Percentiles rank a stretch among this genome's conserved stretches.
Conservation (phyloP, 1,140 invertebrate genomes). For the Nomia melanderi region DNA sequence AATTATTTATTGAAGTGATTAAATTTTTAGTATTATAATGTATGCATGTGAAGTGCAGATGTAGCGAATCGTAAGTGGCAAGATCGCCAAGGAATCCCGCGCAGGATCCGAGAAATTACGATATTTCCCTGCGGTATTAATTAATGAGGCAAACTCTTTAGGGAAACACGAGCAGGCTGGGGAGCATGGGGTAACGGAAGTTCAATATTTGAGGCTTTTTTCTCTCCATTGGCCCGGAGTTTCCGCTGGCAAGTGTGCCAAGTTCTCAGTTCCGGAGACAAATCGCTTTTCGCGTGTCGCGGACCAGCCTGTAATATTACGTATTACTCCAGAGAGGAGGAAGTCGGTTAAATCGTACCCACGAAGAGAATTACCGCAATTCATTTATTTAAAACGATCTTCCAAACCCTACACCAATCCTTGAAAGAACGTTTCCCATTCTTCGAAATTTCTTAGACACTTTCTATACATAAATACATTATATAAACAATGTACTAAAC, state of each 20-base stretch:
- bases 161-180: conserved; percentile 27
- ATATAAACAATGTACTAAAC: no score
- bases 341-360: not conserved
- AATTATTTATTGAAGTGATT: no score
- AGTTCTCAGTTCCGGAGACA: conserved; percentile 24
- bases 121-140: conserved; percentile 50
- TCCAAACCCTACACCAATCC: not conserved
- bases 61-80: not conserved
- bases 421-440: no score
- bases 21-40: no score
- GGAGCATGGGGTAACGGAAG: conserved; percentile 33
- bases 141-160: conserved; percentile 51
- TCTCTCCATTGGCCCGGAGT: conserved; percentile 29
- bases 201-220: conserved; percentile 54
- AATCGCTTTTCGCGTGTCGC: conserved; percentile 18
- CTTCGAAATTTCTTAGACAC: no score
- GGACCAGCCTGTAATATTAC: conserved; percentile 5
- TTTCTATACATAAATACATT: no score
- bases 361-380: not conserved
- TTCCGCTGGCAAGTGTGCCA: conserved; percentile 46
- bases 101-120: conserved; percentile 29
- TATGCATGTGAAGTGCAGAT: no score
- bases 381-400: not conserved
- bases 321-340: not conserved
- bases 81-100: conserved; percentile 19